Conservation (phyloP, 2,888 invertebrate species). For the Athalia cordata region DNA sequence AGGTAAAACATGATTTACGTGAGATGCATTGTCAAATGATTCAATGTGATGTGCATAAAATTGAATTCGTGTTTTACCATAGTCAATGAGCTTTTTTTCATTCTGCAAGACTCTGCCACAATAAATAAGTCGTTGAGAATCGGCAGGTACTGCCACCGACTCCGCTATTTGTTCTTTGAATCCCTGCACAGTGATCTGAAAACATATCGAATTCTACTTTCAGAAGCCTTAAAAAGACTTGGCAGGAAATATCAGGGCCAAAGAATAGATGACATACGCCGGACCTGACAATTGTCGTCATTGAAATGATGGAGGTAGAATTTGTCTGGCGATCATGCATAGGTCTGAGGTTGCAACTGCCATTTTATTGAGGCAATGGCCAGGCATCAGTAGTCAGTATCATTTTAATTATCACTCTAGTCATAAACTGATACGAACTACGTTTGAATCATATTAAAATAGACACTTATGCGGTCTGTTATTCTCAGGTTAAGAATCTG, state of each 20-base stretch:
- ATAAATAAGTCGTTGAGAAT: constrained; percentile 93
- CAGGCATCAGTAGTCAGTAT: no score
- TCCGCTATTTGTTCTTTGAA: constrained; percentile 88
- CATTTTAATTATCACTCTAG: neutral
- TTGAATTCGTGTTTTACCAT: constrained; percentile 77
- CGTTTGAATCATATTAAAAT: constrained; percentile 3
- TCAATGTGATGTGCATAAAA: neutral
- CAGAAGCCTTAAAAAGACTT: neutral
- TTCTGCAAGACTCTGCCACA: constrained; percentile 95
- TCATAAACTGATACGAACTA: neutral
- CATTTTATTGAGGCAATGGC: no score
- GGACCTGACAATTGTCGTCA: no score
- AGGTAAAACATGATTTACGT: constrained; percentile 47
- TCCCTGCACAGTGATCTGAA: constrained; percentile 86
- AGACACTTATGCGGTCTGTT: neutral
- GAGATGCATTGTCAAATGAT: neutral
- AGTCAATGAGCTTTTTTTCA: constrained; percentile 89
- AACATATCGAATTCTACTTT: neutral
- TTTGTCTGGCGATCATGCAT: no score
- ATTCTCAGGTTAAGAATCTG: no score
- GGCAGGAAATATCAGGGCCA: neutral
- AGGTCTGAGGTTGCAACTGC: no score
- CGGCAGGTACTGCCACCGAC: constrained; percentile 86
- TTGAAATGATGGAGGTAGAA: no score
- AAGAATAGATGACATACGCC: neutral